A percentile compares a stretch with the other conserved stretches of the same genome.
phyloP scores from a whole-genome alignment of 2,113 vertebrate species.

The Ceuthmochares aereus region DNA sequence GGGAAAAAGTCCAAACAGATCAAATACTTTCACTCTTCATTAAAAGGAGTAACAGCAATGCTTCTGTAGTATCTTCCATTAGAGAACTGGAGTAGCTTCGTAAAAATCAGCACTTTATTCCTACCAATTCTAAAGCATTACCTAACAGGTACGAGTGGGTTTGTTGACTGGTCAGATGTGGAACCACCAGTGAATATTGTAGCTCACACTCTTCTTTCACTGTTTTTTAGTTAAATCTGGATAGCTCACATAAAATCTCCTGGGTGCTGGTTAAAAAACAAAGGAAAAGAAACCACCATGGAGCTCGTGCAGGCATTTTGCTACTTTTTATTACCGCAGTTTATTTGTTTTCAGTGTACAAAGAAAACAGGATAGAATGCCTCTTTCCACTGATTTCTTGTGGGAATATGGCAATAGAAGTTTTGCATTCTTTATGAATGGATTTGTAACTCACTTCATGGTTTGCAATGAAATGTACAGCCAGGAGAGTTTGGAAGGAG shows the following conservation, averaged over 20 bases:
- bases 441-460: background rate
- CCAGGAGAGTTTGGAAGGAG: background rate
- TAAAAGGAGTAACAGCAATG: background rate
- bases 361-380: background rate
- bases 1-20: conserved; percentile 39
- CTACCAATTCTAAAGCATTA: background rate
- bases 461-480: background rate
- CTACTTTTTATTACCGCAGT: background rate
- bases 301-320: background rate
- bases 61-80: background rate
- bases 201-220: background rate
- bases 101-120: background rate
- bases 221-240: background rate
- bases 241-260: background rate
- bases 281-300: background rate
- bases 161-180: background rate
- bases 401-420: background rate
- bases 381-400: background rate
- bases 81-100: background rate
- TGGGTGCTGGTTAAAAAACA: background rate
- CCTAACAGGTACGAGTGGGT: background rate
- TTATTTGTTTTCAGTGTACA: background rate
- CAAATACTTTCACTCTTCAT: background rate
- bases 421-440: background rate
- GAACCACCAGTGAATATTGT: background rate